These are phyloP conservation scores for Yponomeuta plumbellus DNA, from an alignment of 2,888 invertebrate genomes.

Conservation along the genomic window DNA sequence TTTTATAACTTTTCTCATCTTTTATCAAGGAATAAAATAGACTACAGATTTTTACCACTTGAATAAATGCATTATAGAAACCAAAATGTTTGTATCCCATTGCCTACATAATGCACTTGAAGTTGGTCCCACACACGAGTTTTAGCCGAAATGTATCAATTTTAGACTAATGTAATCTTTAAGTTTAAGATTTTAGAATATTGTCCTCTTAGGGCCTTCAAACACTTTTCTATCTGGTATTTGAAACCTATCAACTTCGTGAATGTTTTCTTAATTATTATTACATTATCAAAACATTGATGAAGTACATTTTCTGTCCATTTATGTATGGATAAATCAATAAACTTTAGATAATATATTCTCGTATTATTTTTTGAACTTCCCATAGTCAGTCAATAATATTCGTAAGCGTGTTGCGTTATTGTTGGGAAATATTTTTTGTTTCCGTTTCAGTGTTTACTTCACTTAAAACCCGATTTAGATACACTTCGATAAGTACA, in stretches of 20 bases:
- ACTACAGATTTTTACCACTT: neutral
- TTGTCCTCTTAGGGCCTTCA: constrained; percentile 53
- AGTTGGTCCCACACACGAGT: constrained; percentile 5
- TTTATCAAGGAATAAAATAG: neutral
- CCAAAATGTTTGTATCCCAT: constrained; percentile 2
- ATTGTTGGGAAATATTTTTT: too few species aligned
- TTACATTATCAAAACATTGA: constrained; percentile 54
- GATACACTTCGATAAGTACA: too few species aligned
- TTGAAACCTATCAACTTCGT: constrained; percentile 43
- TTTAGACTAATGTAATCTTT: constrained; percentile 57
- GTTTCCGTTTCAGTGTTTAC: too few species aligned
- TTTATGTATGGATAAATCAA: constrained; percentile 62
- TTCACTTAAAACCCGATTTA: too few species aligned
- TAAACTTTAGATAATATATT: constrained; percentile 46
- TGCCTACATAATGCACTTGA: constrained; percentile 12
- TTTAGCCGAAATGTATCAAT: constrained; percentile 30
- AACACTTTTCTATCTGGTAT: constrained; percentile 66
- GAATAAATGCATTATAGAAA: constrained; percentile 8
- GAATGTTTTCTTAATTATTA: constrained; percentile 57
- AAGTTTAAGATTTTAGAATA: constrained; percentile 54
- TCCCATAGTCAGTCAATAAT: neutral
- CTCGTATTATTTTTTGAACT: constrained; percentile 29
- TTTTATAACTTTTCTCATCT: neutral
- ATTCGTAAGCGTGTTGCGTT: neutral
- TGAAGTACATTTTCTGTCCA: constrained; percentile 61